These are phyloP conservation scores for Aporophyla nigra DNA, from an alignment of 2,888 invertebrate species.

Conservation along the genomic window DNA sequence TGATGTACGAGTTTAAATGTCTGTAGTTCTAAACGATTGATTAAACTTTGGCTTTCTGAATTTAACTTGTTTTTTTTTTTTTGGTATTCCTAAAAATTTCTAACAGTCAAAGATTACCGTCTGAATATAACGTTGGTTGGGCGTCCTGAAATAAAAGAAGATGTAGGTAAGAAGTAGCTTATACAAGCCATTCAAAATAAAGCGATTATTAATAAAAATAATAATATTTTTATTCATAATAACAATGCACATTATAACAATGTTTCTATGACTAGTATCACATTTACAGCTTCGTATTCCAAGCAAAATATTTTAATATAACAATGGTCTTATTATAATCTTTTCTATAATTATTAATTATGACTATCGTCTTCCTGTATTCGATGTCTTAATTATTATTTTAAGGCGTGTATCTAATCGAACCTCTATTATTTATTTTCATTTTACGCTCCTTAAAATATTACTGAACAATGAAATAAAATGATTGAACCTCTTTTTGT, in stretches of 20 bases:
- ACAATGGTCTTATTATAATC: slow-evolving; percentile 32
- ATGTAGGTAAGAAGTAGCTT: background rate
- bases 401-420: background rate
- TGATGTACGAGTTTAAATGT: background rate
- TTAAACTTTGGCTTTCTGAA: slow-evolving; percentile 32
- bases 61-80: slow-evolving; percentile 18
- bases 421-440: too few relatives aligned
- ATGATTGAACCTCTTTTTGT: background rate
- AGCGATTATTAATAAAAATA: slow-evolving; percentile 30
- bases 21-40: slow-evolving; percentile 6
- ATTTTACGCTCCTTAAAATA: background rate
- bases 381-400: background rate
- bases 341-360: slow-evolving; percentile 15
- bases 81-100: background rate
- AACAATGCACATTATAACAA: slow-evolving; percentile 60
- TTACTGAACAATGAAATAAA: background rate
- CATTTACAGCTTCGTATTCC: slow-evolving; percentile 74
- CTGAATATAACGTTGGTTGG: background rate
- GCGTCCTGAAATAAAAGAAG: background rate
- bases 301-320: slow-evolving; percentile 33
- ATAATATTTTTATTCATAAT: slow-evolving; percentile 45
- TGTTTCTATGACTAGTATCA: slow-evolving; percentile 79
- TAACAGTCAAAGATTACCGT: background rate
- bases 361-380: slow-evolving; percentile 42
- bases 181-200: slow-evolving; percentile 5